Conservation (phyloP, 2,797 vertebrate genomes). For the Gymnopithys bicolor region DNA sequence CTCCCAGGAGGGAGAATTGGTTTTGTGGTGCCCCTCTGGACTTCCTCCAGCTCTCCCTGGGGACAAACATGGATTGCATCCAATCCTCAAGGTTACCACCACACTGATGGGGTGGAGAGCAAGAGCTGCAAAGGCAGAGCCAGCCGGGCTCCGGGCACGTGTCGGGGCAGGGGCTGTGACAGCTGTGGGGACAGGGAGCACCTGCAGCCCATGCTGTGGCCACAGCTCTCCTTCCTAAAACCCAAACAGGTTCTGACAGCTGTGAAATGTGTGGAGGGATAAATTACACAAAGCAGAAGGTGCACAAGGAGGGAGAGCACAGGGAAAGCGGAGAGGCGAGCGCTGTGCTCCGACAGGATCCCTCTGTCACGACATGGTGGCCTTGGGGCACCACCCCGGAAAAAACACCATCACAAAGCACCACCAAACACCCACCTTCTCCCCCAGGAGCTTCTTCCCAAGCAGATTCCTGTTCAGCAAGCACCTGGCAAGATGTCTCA, state of each 20-base stretch:
- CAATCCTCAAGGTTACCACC: fast-evolving
- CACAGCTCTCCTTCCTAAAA: not conserved
- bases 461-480: not conserved
- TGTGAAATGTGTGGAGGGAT: not conserved
- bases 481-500: not conserved
- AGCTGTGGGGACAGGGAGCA: not conserved
- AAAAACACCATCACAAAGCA: not conserved
- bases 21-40: not conserved
- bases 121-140: not conserved
- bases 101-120: fast-evolving
- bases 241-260: not conserved
- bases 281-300: not conserved
- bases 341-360: fast-evolving
- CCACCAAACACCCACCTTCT: not conserved
- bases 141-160: fast-evolving
- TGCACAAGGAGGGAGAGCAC: fast-evolving
- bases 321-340: not conserved
- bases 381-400: not conserved
- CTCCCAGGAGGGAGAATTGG: not conserved
- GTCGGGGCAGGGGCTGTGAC: not conserved
- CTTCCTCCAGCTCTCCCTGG: not conserved
- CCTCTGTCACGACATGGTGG: fast-evolving
- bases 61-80: not conserved
- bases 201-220: fast-evolving
- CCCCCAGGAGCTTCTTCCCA: not conserved